phyloP scores from a whole-genome alignment of 2,888 invertebrate species.

The Chrysina gloriosa region DNA sequence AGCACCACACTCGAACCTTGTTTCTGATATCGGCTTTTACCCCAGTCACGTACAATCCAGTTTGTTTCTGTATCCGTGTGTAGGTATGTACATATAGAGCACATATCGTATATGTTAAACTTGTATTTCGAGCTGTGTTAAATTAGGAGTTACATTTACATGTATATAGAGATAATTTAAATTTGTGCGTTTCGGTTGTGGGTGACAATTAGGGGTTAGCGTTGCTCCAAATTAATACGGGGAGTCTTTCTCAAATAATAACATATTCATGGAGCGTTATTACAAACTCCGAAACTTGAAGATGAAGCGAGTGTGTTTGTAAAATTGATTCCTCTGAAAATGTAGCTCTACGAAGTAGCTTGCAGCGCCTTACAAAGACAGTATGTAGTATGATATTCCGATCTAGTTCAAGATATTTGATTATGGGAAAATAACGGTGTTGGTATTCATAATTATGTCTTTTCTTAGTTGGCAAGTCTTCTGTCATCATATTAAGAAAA shows the following conservation, averaged over 20 bases:
- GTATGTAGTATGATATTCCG: too few relatives aligned
- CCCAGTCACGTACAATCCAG: conserved; percentile 53
- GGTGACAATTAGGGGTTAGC: conserved; percentile 34
- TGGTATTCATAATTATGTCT: too few relatives aligned
- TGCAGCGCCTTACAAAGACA: too few relatives aligned
- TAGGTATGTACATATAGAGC: conserved; percentile 6
- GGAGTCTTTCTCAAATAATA: conserved; percentile 28
- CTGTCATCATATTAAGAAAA: too few relatives aligned
- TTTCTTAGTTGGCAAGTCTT: too few relatives aligned
- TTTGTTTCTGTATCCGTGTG: conserved; percentile 50
- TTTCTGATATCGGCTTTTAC: conserved; percentile 44
- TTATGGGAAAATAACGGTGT: too few relatives aligned
- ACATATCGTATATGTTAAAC: conserved; percentile 10
- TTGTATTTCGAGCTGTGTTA: conserved; percentile 54
- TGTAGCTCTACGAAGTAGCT: too few relatives aligned
- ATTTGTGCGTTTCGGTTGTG: conserved; percentile 34
- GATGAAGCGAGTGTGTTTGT: conserved; percentile 11
- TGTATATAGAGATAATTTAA: conserved; percentile 45
- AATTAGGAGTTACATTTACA: conserved; percentile 56
- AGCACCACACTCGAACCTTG: conserved; percentile 17
- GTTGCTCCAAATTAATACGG: conserved; percentile 8
- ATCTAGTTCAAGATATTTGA: too few relatives aligned
- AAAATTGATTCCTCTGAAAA: neutral
- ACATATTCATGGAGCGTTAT: conserved; percentile 28
- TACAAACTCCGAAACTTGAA: conserved; percentile 27